A percentile compares a stretch with the other conserved stretches of the same genome.
These are phyloP conservation scores for Excalfactoria chinensis DNA, from an alignment of 2,113 vertebrate genomes.

Conservation along the genomic window DNA sequence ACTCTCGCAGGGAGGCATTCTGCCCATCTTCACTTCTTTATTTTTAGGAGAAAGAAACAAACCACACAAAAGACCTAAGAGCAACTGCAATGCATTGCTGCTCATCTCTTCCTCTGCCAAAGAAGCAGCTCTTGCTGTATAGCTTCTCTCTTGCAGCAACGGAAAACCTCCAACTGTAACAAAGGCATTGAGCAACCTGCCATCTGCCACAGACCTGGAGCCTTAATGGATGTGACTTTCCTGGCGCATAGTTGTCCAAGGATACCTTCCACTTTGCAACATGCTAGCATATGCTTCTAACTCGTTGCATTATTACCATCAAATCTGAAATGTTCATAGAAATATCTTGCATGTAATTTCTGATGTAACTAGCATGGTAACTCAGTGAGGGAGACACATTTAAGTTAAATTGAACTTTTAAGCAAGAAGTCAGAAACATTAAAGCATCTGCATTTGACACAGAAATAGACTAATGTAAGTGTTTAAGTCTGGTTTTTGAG, in stretches of 20 bases:
- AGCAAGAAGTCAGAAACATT: neutral
- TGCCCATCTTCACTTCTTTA: neutral
- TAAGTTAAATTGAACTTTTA: neutral
- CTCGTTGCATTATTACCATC: neutral
- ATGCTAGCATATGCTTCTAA: neutral
- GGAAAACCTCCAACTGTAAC: neutral
- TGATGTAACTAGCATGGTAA: neutral
- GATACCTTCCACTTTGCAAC: neutral
- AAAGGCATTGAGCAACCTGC: rapidly evolving
- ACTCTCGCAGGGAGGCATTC: neutral
- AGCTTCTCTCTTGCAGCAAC: neutral
- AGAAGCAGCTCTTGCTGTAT: neutral
- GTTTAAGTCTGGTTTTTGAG: neutral
- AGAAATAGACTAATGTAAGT: rapidly evolving
- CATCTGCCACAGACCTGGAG: rapidly evolving
- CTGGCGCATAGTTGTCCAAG: rapidly evolving
- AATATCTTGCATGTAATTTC: neutral
- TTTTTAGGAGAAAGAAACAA: neutral
- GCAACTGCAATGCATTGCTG: neutral
- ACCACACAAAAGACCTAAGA: neutral
- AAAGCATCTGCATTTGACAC: neutral
- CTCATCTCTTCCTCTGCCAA: neutral
- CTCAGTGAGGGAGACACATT: rapidly evolving
- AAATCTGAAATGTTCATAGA: neutral
- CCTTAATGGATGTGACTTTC: rapidly evolving